Base-by-base conservation (phyloP, 2,888 invertebrate genomes). In the Rhaphigaster nebulosa region DNA sequence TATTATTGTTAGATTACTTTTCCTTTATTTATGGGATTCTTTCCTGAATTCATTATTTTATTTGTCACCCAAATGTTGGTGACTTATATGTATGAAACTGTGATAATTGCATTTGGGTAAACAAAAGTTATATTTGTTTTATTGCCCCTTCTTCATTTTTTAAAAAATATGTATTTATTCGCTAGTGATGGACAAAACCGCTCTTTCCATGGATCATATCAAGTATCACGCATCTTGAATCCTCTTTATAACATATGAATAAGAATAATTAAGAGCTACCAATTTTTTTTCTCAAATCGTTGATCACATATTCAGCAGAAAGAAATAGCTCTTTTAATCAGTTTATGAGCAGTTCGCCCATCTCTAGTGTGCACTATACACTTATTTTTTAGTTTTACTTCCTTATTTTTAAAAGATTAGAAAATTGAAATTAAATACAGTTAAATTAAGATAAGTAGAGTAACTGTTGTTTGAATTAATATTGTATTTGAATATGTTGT, bases 1-100 rank as follows among this genome's bases (percentile, higher is more conserved):
- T 70, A 70, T 34, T 70, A 34, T 70, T n/a, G 65, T 65, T 65
- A 70, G 23, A 70, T 70, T 70, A 34, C 6, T 34, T 70, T 26
- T 70, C 10, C 34, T 70, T 70, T 70, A 70, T 70, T 70, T 70
- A 34, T 70, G 70, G 34, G 29, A 70, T 70, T 65, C 65, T 65
- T 13, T 60, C 10, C 1, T 65, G 65, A 65, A 65, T 65, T 65
- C 70, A 70, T 34, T 70, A 12, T 70, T 70, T 34, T 70, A 34
- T 70, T 70, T 70, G 34, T 70, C 70, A 70, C 70, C 70, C 70
- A 70, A 70, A 70, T 70, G 70, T 70, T 70, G 70, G 70, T 70
- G 70, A 34, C 70, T 70, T 20, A 34, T 70, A 70, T 70, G 34
- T 70, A 70, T 70, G 34, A 34, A 70, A 70, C 70, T 70, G 70